These are phyloP conservation scores for Aphelocoma californica DNA, from an alignment of 2,797 vertebrate species.

Conservation along the genomic window DNA sequence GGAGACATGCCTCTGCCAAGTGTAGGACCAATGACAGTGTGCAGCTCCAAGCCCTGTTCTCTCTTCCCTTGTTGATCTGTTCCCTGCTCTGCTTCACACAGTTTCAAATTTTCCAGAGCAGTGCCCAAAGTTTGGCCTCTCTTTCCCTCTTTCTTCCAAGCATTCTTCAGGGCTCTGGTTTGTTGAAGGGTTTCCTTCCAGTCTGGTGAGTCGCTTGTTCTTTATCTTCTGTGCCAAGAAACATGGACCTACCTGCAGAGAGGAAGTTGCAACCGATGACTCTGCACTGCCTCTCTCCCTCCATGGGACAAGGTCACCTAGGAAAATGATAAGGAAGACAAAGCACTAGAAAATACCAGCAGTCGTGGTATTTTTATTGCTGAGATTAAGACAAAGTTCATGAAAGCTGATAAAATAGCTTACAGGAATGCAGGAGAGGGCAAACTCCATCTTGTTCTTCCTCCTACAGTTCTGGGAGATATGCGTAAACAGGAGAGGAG, in stretches of 20 bases:
- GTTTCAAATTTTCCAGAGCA: background rate
- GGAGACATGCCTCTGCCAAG: background rate
- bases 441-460: background rate
- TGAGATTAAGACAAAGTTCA: constrained; percentile 17
- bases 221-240: background rate
- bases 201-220: background rate
- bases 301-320: background rate
- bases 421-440: background rate
- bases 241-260: background rate
- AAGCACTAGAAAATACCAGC: background rate
- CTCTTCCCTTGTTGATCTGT: background rate
- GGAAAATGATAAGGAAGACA: background rate
- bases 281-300: background rate
- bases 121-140: background rate
- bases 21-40: background rate
- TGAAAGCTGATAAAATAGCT: constrained; percentile 24
- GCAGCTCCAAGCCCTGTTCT: background rate
- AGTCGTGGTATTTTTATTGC: background rate
- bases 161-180: background rate
- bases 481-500: background rate
- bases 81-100: background rate
- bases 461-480: background rate
- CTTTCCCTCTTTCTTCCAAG: background rate
- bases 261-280: fast-evolving
- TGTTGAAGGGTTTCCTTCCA: background rate